A percentile compares a stretch with the other conserved stretches of the same genome.
phyloP scores from a whole-genome alignment of 1,140 invertebrate species.

The Pollicipes pollicipes region DNA sequence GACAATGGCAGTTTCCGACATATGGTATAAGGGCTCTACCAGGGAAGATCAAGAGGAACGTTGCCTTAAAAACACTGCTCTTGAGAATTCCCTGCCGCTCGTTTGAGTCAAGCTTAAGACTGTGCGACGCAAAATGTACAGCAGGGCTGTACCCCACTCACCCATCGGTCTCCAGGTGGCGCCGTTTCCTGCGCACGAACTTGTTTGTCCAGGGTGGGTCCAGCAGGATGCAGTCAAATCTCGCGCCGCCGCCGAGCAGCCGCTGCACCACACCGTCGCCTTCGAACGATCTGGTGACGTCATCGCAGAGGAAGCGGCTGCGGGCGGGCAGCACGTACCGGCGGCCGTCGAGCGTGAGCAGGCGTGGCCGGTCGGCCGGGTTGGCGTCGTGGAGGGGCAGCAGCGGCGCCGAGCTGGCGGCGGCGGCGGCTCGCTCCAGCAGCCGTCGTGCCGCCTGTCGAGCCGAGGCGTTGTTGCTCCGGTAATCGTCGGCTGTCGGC shows the following conservation, averaged over 20 bases:
- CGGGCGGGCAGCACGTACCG: background rate
- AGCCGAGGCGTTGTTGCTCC: background rate
- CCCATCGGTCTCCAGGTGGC: background rate
- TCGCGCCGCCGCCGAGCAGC: background rate
- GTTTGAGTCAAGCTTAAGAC: too few relatives aligned
- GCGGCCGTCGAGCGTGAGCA: background rate
- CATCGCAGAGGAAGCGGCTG: background rate
- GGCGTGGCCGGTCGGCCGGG: background rate
- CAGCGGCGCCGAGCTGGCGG: background rate
- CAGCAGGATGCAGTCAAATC: conserved; percentile 10
- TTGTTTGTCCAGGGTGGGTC: conserved; percentile 16
- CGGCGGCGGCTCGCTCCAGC: background rate
- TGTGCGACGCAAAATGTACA: too few relatives aligned
- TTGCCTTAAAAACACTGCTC: too few relatives aligned
- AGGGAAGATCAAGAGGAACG: too few relatives aligned
- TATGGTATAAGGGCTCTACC: too few relatives aligned
- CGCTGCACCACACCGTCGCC: background rate
- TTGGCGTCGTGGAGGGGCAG: background rate
- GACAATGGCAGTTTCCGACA: too few relatives aligned
- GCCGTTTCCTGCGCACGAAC: conserved; percentile 9
- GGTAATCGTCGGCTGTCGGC: background rate
- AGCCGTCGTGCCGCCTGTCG: background rate
- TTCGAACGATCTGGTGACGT: background rate
- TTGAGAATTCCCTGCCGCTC: too few relatives aligned
- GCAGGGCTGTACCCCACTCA: too few relatives aligned